Evolutionary conservation across 2,888 invertebrate genomes (phyloP), one percentile per base, ranked within the genome.

Genomic region (Arenicola marina): DNA sequence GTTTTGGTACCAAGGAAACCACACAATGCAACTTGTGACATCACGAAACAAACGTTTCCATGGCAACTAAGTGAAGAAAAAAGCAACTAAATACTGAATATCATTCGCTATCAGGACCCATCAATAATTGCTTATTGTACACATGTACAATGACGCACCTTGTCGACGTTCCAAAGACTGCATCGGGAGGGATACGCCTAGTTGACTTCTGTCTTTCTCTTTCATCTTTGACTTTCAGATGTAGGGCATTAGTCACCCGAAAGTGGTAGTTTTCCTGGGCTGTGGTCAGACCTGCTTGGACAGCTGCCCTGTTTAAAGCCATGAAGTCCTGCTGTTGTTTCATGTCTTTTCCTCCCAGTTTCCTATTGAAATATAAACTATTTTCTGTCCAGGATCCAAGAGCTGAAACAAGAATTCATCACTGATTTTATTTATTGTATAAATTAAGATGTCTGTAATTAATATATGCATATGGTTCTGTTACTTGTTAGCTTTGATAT

Each of bases 121-220:
- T 7, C 38, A 38, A 15, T 38, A 38, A 15, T 7, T 38, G 38
- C 11, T 38, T 48, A 21, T 48, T 11, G 7, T 11, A 11, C 48
- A 48, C 18, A 48, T 48, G 48, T 11, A 53, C 24, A 18, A 21
- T 43, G 38, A 31, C 15, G 15, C 53, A 80, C 81, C 81, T 76
- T 48, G 79, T 79, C 18, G 77, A 73, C 53, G 78, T 75, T 11
- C 82, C 82, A 68, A 73, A 82, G 3, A 79, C 79, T 76, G 77
- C 77, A 24, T 74, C 70, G 0, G 79, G 78, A 1, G 78, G 78
- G n/a, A 80, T 66, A 43, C 77, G 70, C 15, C 76, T 60, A 7
- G 72, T 72, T 57, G 70, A 73, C 56, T 69, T 71, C 31, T 71
- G 70, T 31, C 48, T 34, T 1, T 48, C 58, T 18, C 73, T 72